Evolutionary conservation across 1,140 invertebrate genomes (phyloP).

Genomic region (Contarinia nasturtii): DNA sequence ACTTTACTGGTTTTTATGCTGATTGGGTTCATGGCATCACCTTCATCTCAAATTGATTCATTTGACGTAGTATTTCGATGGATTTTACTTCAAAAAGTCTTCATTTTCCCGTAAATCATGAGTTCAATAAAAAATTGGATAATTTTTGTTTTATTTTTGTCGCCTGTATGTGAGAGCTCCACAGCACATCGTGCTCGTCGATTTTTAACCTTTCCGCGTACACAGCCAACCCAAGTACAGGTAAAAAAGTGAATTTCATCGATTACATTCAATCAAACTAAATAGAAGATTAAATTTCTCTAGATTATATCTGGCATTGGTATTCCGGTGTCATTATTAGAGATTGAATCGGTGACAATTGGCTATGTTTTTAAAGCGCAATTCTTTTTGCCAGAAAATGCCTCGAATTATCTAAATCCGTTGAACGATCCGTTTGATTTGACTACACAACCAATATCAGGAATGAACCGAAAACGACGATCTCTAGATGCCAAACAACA

Average conservation of each 20-base stretch:
- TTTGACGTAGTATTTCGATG: too few species aligned
- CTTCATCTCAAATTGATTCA: too few species aligned
- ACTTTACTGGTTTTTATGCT: too few species aligned
- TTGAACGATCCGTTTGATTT: neutral
- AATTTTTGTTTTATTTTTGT: neutral
- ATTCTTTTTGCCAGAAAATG: slow-evolving; percentile 15
- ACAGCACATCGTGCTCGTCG: neutral
- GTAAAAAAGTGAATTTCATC: slow-evolving; percentile 6
- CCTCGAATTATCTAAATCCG: slow-evolving; percentile 6
- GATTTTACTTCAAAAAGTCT: too few species aligned
- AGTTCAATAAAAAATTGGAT: too few species aligned
- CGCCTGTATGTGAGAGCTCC: neutral
- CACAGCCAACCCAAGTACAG: slow-evolving; percentile 17
- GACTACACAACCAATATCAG: neutral
- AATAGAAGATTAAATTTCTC: neutral
- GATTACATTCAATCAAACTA: neutral
- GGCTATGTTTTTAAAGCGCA: slow-evolving; percentile 21
- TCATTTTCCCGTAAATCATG: too few species aligned
- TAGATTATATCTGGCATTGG: slow-evolving; percentile 21
- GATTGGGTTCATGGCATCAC: too few species aligned
- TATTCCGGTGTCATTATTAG: slow-evolving; percentile 13
- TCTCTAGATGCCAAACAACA: neutral
- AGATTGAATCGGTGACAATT: slow-evolving; percentile 17
- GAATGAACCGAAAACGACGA: neutral
- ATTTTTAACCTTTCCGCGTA: slow-evolving; percentile 15